These are phyloP conservation scores for Sceloporus tristichus DNA, from an alignment of 2,113 vertebrate genomes.

Conservation along the genomic window DNA sequence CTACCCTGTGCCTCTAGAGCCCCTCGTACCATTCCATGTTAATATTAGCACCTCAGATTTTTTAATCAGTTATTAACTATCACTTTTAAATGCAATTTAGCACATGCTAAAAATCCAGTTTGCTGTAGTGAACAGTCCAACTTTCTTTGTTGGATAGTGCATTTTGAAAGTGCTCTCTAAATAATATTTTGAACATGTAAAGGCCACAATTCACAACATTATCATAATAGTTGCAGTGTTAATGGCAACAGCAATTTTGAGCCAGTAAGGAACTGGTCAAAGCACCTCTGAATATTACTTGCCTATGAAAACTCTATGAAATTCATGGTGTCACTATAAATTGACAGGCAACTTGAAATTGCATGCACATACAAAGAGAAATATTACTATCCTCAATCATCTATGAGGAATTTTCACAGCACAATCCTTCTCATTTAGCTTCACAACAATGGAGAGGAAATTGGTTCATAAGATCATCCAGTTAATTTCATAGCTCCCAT, in stretches of 20 bases:
- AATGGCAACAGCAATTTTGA: conserved; percentile 3
- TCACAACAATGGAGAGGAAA: not conserved
- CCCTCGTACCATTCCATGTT: conserved; percentile 66
- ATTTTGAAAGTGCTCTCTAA: conserved; percentile 8
- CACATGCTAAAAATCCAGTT: conserved; percentile 48
- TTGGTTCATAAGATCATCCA: not conserved
- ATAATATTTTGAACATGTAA: not conserved
- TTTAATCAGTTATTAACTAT: conserved; percentile 71
- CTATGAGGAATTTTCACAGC: not conserved
- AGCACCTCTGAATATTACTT: too few relatives aligned
- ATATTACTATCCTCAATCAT: not conserved
- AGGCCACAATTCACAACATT: conserved; percentile 21
- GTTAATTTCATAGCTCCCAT: too few relatives aligned
- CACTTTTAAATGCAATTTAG: conserved; percentile 38
- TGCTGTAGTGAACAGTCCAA: not conserved
- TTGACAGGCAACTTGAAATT: too few relatives aligned
- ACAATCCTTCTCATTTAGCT: too few relatives aligned
- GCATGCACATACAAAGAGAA: not conserved
- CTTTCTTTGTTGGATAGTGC: too few relatives aligned
- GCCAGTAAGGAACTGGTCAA: too few relatives aligned
- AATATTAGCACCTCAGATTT: conserved; percentile 78
- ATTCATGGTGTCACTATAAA: not conserved
- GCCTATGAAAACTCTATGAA: too few relatives aligned
- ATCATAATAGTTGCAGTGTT: conserved; percentile 8
- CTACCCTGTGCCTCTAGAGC: conserved; percentile 11